Evolutionary conservation across 2,888 invertebrate species (phyloP), one percentile per base, ranked within the genome.

Genomic region (Cerastis leucographa): DNA sequence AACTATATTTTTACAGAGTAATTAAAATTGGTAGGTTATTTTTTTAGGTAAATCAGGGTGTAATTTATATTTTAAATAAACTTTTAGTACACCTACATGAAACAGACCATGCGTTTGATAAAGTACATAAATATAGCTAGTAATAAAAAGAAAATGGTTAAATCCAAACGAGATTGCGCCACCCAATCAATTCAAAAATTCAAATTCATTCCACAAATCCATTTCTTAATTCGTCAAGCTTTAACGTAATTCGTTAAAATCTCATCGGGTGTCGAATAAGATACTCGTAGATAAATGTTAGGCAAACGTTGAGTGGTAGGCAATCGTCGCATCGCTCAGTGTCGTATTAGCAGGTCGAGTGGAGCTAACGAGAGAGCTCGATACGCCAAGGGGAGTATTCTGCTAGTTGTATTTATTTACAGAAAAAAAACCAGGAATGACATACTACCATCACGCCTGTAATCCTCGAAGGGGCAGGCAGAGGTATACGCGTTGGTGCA

Each of bases 271-370:
- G 74, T 71, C 79, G 80, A 86, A 80, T 88, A 74, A 84, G 80
- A 83, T 78, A 80, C 56, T 73, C 44, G 17, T 78, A 87, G 84
- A 87, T 86, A 89, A 90, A 89, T 88, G 84, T 83, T 85, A 84
- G 79, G 84, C 81, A 76, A 80, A 85, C 85, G 76, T 75, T 84
- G 78, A 85, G 75, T 84, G 76, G 76, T 83, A 83, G 87, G 84
- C 86, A 90, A 90, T 90, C 89, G 87, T 88, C 85, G 86, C 89
- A 90, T 90, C 90, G 86, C 88, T 92, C 91, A 87, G 83, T 90
- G 89, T 89, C 88, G 87, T 86, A 90, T 91, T 91, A 91, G 80
- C 89, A 87, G 86, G 84, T 84, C 75, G 87, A 85, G 88, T 84
- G 89, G 79, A 86, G 84, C 82, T 88, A 88, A 88, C 87, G 85